A percentile compares a stretch with the other conserved stretches of the same genome.
Conservation (phyloP, 2,888 invertebrate genomes). For the Rhorus exstirpatorius region DNA sequence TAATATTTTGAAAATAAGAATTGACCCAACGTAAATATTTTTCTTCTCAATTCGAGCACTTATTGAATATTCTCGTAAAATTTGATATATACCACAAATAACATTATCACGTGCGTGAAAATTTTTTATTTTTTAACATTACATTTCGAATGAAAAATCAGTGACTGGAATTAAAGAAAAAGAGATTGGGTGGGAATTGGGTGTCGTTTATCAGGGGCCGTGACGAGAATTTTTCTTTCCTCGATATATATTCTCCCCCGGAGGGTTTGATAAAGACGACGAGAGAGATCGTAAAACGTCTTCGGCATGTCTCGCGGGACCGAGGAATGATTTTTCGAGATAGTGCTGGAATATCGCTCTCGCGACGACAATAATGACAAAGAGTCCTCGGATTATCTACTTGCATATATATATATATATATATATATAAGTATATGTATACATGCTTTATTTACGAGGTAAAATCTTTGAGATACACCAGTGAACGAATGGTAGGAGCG, state of each 20-base stretch:
- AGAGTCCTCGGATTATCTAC: not conserved
- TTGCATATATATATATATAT: not conserved
- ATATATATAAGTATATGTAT: not conserved
- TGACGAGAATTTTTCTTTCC: conserved; percentile 34
- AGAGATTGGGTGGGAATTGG: conserved; percentile 1
- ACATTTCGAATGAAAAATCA: too few relatives aligned
- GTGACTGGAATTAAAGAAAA: too few relatives aligned
- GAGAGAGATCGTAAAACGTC: conserved; percentile 59
- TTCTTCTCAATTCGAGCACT: too few relatives aligned
- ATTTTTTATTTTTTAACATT: too few relatives aligned
- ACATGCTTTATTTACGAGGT: not conserved
- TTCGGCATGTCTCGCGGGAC: conserved; percentile 45
- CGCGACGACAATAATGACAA: conserved; percentile 10
- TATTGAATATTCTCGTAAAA: too few relatives aligned
- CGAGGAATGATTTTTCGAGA: conserved; percentile 57
- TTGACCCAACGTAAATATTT: too few relatives aligned
- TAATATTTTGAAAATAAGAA: too few relatives aligned
- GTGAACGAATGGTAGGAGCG: conserved; percentile 1
- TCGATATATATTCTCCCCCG: not conserved
- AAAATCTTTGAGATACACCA: not conserved
- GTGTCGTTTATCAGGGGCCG: too few relatives aligned
- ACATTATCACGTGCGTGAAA: too few relatives aligned
- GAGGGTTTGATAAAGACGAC: conserved; percentile 40
- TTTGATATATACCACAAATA: too few relatives aligned
- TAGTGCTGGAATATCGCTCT: conserved; percentile 43